Conservation (phyloP, 1,140 invertebrate genomes). For the Asobara japonica region DNA sequence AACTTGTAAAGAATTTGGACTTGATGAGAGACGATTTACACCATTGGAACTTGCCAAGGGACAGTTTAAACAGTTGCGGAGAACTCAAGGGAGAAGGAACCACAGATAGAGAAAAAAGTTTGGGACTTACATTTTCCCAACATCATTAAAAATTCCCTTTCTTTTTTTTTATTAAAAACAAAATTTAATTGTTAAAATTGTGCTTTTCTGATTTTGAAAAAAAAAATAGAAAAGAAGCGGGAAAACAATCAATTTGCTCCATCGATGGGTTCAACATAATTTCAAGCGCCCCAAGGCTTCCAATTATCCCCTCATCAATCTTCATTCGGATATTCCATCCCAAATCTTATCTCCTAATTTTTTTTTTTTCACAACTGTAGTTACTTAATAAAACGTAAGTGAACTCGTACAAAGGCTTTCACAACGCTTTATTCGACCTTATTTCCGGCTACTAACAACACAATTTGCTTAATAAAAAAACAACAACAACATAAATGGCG, state of each 20-base stretch:
- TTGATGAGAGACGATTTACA: slow-evolving; percentile 67
- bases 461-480: no score
- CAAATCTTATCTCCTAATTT: not conserved
- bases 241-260: no score
- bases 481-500: no score
- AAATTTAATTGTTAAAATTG: no score
- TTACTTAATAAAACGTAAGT: slow-evolving; percentile 1
- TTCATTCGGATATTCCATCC: not conserved
- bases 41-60: slow-evolving; percentile 74
- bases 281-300: no score
- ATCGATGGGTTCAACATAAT: no score
- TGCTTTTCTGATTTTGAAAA: no score
- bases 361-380: not conserved
- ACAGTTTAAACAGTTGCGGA: slow-evolving; percentile 75
- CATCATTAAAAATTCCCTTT: no score
- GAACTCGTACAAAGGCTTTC: not conserved
- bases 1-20: slow-evolving; percentile 76
- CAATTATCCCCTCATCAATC: not conserved
- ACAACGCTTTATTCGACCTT: not conserved
- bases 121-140: no score
- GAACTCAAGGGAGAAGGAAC: slow-evolving; percentile 36
- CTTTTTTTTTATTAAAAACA: no score
- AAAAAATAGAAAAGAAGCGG: no score
- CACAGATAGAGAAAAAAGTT: no score
- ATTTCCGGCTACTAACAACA: not conserved